Evolutionary conservation across 2,797 vertebrate species (phyloP), one percentile per base, ranked within the genome.

Genomic region (Nasua narica): DNA sequence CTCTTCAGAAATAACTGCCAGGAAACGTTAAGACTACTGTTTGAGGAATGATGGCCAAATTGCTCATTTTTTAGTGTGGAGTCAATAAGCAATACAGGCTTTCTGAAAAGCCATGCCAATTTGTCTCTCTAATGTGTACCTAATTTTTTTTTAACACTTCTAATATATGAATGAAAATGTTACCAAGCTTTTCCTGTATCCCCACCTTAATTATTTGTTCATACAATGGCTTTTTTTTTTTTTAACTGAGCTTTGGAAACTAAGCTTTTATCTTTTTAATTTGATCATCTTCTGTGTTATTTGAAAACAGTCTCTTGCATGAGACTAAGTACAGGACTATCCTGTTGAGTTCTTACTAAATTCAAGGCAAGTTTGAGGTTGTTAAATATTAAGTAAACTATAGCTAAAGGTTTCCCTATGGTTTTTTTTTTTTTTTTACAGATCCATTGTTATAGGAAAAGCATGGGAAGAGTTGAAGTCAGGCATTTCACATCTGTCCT

Each of bases 1-100:
- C 40, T 77, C 56, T 96, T 81, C 19, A 92, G 85, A 95, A 97
- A 95, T 94, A 95, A 70, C 69, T 95, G 19, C 50, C 91, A 87
- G 50, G 46, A 46, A 54, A 95, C 82, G 90, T 87, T 92, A 90
- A 94, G 72, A 85, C 60, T 91, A 72, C 79, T 95, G 25, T 92
- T 95, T 97, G 84, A 89, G 52, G 67, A 93, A 54, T 96, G 90
- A 87, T 95, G 95, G 91, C 92, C 84, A 91, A 95, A 94, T 90
- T 97, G 83, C 14, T 94, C 37, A 40, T 86, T 82, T 95, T 96
- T 95, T 84, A 85, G 29, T 67, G 7, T 48, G 69, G 77, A 97
- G 48, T 93, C 74, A 83, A 23, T 95, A 96, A 95, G 25, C 54
- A 83, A 46, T 78, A n/a, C 37, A 62, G 52, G 23, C 87, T 94